Evolutionary conservation across 2,888 invertebrate genomes (phyloP).

Genomic region (Clusia tigrina): DNA sequence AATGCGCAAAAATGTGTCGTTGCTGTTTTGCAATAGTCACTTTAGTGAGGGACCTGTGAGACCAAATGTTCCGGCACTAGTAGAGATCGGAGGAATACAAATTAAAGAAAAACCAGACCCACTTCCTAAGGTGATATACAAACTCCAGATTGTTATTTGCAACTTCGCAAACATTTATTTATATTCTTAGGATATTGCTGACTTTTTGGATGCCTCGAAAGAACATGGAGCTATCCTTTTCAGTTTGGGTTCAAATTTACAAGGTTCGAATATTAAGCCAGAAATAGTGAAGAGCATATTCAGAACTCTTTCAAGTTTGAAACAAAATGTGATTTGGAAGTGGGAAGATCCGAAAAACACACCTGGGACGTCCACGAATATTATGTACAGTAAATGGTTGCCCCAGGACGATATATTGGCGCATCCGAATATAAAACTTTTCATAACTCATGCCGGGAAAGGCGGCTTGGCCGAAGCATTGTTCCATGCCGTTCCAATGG

Average conservation of each 20-base stretch:
- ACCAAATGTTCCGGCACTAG: constrained; percentile 52
- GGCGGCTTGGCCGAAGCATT: constrained; percentile 72
- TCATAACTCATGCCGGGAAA: constrained; percentile 74
- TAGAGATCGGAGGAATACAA: constrained; percentile 62
- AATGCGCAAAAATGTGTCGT: constrained; percentile 52
- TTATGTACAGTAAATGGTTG: constrained; percentile 69
- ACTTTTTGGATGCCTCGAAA: constrained; percentile 53
- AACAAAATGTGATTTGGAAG: constrained; percentile 75
- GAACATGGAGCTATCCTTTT: constrained; percentile 64
- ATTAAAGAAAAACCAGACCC: constrained; percentile 53
- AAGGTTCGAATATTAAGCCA: constrained; percentile 62
- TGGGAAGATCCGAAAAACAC: constrained; percentile 70
- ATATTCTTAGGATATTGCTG: constrained; percentile 50
- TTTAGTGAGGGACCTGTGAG: constrained; percentile 53
- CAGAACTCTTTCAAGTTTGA: constrained; percentile 68
- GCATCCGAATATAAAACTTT: constrained; percentile 69
- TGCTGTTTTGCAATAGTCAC: constrained; percentile 53
- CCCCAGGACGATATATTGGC: constrained; percentile 74
- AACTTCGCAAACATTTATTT: neutral
- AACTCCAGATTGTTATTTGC: constrained; percentile 1
- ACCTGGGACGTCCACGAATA: constrained; percentile 61
- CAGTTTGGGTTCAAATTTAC: constrained; percentile 64
- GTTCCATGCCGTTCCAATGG: constrained; percentile 69
- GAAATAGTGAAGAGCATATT: constrained; percentile 67
- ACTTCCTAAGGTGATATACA: constrained; percentile 52